Percentiles rank a stretch among this genome's conserved stretches.
phyloP scores from a whole-genome alignment of 1,140 invertebrate species.

The Nasonia giraulti region DNA sequence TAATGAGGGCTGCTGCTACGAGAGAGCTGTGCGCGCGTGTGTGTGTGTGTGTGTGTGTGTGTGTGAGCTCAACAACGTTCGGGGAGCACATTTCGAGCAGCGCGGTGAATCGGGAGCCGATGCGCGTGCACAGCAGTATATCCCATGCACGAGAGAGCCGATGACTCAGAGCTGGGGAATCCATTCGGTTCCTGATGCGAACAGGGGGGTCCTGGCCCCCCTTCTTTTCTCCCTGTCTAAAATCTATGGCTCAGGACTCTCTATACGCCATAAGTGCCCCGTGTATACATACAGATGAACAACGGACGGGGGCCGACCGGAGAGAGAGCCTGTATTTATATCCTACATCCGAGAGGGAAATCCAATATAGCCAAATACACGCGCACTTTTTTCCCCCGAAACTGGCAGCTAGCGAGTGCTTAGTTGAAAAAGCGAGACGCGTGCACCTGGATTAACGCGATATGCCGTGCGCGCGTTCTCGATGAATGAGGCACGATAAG shows the following conservation, averaged over 20 bases:
- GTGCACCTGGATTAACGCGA: too few species aligned
- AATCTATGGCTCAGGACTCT: background rate
- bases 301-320: background rate
- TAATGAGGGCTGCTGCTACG: background rate
- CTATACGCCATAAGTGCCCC: slow-evolving; percentile 3
- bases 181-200: slow-evolving; percentile 24
- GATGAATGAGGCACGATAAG: background rate
- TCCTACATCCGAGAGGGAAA: background rate
- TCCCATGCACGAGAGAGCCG: background rate
- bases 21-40: too few species aligned
- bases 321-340: background rate
- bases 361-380: background rate
- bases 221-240: background rate
- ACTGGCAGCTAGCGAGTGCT: too few species aligned
- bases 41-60: too few species aligned
- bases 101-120: background rate
- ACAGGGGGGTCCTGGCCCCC: background rate
- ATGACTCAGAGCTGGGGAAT: slow-evolving; percentile 37
- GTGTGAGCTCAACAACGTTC: background rate
- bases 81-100: background rate
- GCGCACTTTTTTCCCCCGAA: background rate
- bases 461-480: too few species aligned
- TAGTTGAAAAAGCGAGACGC: too few species aligned
- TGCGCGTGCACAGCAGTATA: background rate
- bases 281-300: background rate